Evolutionary conservation across 2,113 vertebrate genomes (phyloP), one percentile per base, ranked within the genome.

Genomic region (Hyperopisus bebe): DNA sequence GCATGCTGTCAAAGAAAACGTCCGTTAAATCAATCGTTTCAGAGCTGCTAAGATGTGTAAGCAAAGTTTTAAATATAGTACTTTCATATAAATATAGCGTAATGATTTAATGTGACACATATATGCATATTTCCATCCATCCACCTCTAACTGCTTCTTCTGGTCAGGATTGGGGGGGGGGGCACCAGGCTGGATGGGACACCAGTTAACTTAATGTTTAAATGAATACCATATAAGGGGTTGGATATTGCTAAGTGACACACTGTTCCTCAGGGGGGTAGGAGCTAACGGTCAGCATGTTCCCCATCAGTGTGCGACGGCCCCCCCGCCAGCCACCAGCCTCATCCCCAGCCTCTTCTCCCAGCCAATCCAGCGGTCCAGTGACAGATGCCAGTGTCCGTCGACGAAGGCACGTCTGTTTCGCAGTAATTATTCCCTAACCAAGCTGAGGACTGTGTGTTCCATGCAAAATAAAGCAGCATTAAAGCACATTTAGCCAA

Each of bases 351-450:
- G 94, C 94, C 94, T 95, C 92, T 94, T 97, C 70, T 94, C 91
- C 0, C 94, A 96, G 93, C 94, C 96, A 6, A 91, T 93, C 80
- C 90, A 94, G 85, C 94, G 93, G 89, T 90, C 95, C 27, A 92
- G 66, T 93, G 95, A 97, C 91, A 94, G 94, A 93, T 99, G 98
- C 91, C 95, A 95, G 89, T 99, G 98, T 93, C 91, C 95, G 92
- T 93, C 93, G 90, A 95, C 95, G 91, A 98, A 99, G 97, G 97
- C 98, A 97, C 91, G 94, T 93, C 86, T 3, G 35, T 46, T 66
- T 92, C 89, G 51, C 92, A 91, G 83, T 89, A 17, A 48, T 91
- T 83, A 88, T 86, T 1, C 21, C 89, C 89, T 92, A 92, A 94
- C 89, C 92, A 92, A 92, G 55, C 90, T 87, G 90, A 87, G 92